phyloP scores from a whole-genome alignment of 2,797 vertebrate genomes.

The Neoniphon sammara region DNA sequence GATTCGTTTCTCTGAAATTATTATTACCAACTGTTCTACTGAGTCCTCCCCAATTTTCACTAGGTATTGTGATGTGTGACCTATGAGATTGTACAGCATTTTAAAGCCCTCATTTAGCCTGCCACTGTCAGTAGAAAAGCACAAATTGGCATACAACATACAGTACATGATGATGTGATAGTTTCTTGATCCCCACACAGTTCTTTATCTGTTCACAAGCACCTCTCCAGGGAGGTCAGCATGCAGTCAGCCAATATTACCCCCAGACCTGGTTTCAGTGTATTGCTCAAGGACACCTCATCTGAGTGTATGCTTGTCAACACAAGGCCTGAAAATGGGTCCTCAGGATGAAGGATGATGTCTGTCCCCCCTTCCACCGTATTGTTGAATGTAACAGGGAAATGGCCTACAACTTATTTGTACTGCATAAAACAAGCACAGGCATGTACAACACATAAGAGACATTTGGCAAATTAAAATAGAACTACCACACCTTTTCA shows the following conservation, averaged over 20 bases:
- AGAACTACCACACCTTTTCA: slow-evolving; percentile 30
- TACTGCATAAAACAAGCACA: slow-evolving; percentile 2
- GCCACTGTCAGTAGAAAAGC: neutral
- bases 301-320: slow-evolving; percentile 20
- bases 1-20: too few species aligned
- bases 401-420: neutral
- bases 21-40: neutral
- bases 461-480: neutral
- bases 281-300: slow-evolving; percentile 27
- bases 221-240: neutral
- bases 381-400: neutral
- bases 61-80: neutral
- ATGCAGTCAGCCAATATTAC: neutral
- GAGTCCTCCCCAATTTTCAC: too few species aligned
- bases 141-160: neutral
- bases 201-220: too few species aligned
- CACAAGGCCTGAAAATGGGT: neutral
- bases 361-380: slow-evolving; percentile 1
- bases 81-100: neutral
- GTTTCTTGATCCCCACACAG: too few species aligned
- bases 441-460: slow-evolving; percentile 5
- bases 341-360: neutral
- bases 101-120: neutral
- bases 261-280: slow-evolving; percentile 1
- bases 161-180: too few species aligned